Percentiles rank a stretch among this genome's conserved stretches.
phyloP scores from a whole-genome alignment of 1,140 invertebrate genomes.

The Bombus soroeensis region DNA sequence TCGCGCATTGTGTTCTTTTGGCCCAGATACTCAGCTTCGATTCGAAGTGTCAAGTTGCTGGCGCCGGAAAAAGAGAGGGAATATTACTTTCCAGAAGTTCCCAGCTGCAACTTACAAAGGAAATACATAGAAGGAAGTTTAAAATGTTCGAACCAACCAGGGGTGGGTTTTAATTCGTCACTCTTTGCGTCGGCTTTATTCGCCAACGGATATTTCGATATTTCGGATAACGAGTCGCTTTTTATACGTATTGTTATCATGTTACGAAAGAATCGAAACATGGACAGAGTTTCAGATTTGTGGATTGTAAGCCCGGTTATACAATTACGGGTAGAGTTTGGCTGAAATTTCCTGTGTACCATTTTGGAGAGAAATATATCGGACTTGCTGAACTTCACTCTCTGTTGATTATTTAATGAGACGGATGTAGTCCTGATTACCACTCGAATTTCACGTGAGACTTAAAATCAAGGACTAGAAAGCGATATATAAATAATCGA shows the following conservation, averaged over 20 bases:
- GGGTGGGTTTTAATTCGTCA: not conserved
- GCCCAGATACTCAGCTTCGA: slow-evolving; percentile 19
- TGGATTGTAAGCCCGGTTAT: not conserved
- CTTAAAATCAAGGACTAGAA: not conserved
- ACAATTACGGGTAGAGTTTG: not conserved
- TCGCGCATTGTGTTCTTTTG: slow-evolving; percentile 31
- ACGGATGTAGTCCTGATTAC: not conserved
- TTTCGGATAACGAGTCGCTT: not conserved
- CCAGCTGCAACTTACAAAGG: no score
- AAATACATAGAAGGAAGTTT: not conserved
- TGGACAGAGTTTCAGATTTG: not conserved
- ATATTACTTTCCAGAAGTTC: not conserved
- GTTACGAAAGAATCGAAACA: not conserved
- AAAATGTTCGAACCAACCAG: not conserved
- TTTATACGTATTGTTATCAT: not conserved
- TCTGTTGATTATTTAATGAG: not conserved
- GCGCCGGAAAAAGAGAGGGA: not conserved
- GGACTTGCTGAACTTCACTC: not conserved
- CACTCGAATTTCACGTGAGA: not conserved
- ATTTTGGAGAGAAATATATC: not conserved
- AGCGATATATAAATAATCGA: no score
- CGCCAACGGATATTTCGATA: no score
- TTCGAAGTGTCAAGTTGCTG: slow-evolving; percentile 15
- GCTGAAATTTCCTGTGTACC: not conserved
- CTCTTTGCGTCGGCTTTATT: not conserved